These are phyloP conservation scores for Bombylius discolor DNA, from an alignment of 2,888 invertebrate species.

Conservation along the genomic window DNA sequence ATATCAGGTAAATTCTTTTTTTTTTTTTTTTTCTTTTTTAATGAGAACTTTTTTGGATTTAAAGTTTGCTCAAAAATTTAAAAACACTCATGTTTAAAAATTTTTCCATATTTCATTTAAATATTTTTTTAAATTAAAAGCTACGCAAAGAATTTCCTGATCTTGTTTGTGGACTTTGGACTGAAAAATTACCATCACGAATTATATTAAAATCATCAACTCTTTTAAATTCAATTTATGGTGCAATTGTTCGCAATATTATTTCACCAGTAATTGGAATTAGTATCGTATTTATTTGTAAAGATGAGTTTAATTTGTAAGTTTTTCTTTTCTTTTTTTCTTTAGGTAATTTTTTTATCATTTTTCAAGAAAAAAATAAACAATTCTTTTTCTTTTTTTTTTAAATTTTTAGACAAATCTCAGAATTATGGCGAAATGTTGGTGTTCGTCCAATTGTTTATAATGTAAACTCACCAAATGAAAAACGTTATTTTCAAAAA, in stretches of 20 bases:
- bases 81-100: too few species aligned
- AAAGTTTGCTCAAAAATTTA: too few species aligned
- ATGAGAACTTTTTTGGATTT: not conserved
- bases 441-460: slow-evolving; percentile 36
- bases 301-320: slow-evolving; percentile 36
- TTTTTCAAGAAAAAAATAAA: too few species aligned
- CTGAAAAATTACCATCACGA: slow-evolving; percentile 29
- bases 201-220: slow-evolving; percentile 32
- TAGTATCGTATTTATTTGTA: slow-evolving; percentile 33
- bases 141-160: slow-evolving; percentile 33
- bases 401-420: slow-evolving; percentile 27
- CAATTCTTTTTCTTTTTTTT: too few species aligned
- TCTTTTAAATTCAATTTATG: slow-evolving; percentile 33
- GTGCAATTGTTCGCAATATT: slow-evolving; percentile 34
- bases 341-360: too few species aligned
- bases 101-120: not conserved
- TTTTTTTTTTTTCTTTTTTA: too few species aligned
- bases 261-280: slow-evolving; percentile 36
- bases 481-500: slow-evolving; percentile 37
- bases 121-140: slow-evolving; percentile 15
- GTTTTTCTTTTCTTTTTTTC: slow-evolving; percentile 10
- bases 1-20: slow-evolving; percentile 25
- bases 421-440: slow-evolving; percentile 35
- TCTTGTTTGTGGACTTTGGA: slow-evolving; percentile 35
- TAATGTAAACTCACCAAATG: slow-evolving; percentile 36